Conservation (phyloP, 2,888 invertebrate species). For the Volucella inanis region DNA sequence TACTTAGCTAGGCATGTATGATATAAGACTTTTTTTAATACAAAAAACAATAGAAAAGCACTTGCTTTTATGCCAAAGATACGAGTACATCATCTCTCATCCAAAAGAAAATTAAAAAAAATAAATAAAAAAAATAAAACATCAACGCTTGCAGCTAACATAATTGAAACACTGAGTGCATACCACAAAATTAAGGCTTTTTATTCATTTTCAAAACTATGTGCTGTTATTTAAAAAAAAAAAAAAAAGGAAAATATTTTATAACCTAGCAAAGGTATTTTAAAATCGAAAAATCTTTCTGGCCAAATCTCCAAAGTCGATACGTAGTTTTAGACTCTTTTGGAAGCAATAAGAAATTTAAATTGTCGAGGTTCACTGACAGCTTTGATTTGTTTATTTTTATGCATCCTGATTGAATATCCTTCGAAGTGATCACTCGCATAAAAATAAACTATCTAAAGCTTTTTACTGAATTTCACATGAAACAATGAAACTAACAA, state of each 20-base stretch:
- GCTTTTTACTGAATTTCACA: constrained; percentile 57
- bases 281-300: constrained; percentile 50
- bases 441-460: constrained; percentile 57
- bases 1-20: constrained; percentile 20
- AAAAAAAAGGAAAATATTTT: background rate
- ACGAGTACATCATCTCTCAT: background rate
- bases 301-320: constrained; percentile 81
- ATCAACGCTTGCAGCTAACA: constrained; percentile 8
- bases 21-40: background rate
- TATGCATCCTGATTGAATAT: constrained; percentile 10
- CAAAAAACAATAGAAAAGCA: background rate
- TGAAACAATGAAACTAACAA: constrained; percentile 1
- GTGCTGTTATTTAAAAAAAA: background rate
- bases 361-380: constrained; percentile 42
- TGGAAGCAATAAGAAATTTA: constrained; percentile 63
- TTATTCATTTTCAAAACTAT: background rate
- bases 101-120: background rate
- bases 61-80: constrained; percentile 15
- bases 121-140: background rate
- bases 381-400: constrained; percentile 62
- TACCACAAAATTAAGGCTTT: constrained; percentile 11
- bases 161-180: constrained; percentile 8
- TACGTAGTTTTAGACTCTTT: constrained; percentile 83
- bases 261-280: background rate
- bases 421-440: background rate